Evolutionary conservation across 2,797 vertebrate genomes (phyloP).

Genomic region (Propithecus deckenii): DNA sequence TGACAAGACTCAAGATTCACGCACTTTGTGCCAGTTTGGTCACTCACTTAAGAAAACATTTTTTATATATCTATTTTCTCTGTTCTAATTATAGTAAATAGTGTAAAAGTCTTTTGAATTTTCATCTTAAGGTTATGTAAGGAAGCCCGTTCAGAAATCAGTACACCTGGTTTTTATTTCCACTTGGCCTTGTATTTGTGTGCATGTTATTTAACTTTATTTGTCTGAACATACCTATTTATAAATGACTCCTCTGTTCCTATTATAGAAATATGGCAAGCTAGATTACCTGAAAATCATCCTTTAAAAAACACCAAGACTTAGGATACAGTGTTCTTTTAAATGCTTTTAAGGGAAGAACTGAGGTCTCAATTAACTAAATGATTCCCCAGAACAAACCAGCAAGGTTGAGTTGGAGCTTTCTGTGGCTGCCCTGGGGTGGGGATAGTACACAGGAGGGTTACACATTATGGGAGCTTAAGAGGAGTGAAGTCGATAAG

Average conservation of each 20-base stretch:
- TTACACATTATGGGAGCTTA: background rate
- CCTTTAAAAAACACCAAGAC: background rate
- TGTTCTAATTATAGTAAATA: background rate
- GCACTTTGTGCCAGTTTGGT: background rate
- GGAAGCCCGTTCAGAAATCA: background rate
- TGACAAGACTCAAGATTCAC: background rate
- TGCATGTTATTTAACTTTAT: background rate
- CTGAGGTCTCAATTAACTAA: background rate
- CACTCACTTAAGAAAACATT: background rate
- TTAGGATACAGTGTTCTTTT: background rate
- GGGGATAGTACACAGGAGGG: background rate
- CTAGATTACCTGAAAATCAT: background rate
- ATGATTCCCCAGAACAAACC: background rate
- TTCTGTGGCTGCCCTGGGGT: background rate
- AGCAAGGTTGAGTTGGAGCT: background rate
- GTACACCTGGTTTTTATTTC: background rate
- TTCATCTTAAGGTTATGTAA: constrained; percentile 11
- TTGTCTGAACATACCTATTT: constrained; percentile 20
- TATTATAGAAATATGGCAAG: background rate
- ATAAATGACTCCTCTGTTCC: background rate
- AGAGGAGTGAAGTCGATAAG: background rate
- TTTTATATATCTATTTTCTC: background rate
- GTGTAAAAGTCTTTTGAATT: background rate
- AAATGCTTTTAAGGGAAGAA: constrained; percentile 35
- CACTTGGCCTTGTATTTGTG: background rate